Evolutionary conservation across 2,888 invertebrate genomes (phyloP), one percentile per base, ranked within the genome.

Genomic region (Hypomecis atomaria): DNA sequence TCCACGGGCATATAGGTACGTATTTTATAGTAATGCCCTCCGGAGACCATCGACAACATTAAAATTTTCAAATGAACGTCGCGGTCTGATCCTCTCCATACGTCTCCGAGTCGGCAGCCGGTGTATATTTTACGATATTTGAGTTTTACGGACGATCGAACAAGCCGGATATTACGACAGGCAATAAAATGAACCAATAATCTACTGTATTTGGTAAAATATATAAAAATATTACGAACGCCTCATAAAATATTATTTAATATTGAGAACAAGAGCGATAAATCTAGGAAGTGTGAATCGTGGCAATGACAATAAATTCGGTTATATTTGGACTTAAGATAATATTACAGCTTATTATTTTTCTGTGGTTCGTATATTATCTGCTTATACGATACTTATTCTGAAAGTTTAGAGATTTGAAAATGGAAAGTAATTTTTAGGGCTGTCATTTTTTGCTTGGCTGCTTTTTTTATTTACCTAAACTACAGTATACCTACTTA

Each of bases 41-140:
- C 40, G 7, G 10, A 9, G 40, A 40, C 40, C 40, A 40, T 9
- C 8, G 40, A 9, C 8, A 9, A 10, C 10, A 8, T 10, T 40
- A 40, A 40, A 2, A 38, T 47, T 47, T 56, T 33, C 40, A 47
- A 55, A 44, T 45, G 44, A 23, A 43, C 37, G 23, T 57, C 42
- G 33, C 38, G 49, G 57, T 49, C 37, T 47, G 47, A 38, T 49
- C 13, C 6, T 45, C 11, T n/a, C 23, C 23, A 23, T 23, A 23
- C 23, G 23, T 23, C 23, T 23, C 23, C 23, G 23, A 36, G 43
- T 43, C 43, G 42, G 34, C 33, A 40, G 37, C 23, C 43, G 59
- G 45, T 40, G 50, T 64, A 70, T 72, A 76, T 78, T 83, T 83
- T 81, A 83, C 80, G 80, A 79, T 78, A 77, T 84, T 81, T 82